Conservation (phyloP, 2,797 vertebrate genomes). For the Craterocephalus amniculus region DNA sequence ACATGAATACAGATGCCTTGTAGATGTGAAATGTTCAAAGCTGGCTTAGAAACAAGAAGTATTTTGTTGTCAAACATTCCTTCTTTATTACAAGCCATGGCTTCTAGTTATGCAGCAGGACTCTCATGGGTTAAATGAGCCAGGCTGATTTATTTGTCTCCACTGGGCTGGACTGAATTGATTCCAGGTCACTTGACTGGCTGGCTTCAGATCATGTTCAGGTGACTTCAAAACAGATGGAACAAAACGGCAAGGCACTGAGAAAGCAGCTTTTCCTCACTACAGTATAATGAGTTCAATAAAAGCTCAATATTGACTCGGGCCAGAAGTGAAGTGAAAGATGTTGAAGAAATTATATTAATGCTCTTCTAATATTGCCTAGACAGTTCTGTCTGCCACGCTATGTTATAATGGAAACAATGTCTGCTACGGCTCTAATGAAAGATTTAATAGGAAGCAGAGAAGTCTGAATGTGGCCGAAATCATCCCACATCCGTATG, state of each 20-base stretch:
- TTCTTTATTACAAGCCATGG: slow-evolving; percentile 39
- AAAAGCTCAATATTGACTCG: slow-evolving; percentile 45
- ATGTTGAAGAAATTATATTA: slow-evolving; percentile 67
- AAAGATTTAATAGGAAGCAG: slow-evolving; percentile 62
- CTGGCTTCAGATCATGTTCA: slow-evolving; percentile 75
- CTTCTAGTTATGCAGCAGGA: slow-evolving; percentile 42
- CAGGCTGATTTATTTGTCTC: slow-evolving; percentile 72
- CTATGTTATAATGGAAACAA: slow-evolving; percentile 51
- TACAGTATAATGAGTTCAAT: slow-evolving; percentile 77
- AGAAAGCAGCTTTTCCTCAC: slow-evolving; percentile 51
- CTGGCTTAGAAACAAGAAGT: slow-evolving; percentile 48
- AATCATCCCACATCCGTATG: slow-evolving; percentile 47
- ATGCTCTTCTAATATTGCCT: slow-evolving; percentile 53
- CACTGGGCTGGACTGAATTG: slow-evolving; percentile 70
- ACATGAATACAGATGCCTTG: slow-evolving; percentile 29
- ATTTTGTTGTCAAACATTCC: slow-evolving; percentile 68
- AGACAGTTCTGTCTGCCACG: slow-evolving; percentile 54
- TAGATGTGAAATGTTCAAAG: slow-evolving; percentile 29
- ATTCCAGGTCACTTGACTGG: slow-evolving; percentile 78
- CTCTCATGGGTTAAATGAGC: slow-evolving; percentile 69
- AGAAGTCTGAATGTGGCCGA: slow-evolving; percentile 42
- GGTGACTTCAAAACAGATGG: slow-evolving; percentile 77
- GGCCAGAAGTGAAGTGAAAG: slow-evolving; percentile 58
- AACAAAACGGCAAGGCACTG: slow-evolving; percentile 58
- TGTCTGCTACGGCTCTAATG: slow-evolving; percentile 29